These are phyloP conservation scores for Pararge aegeria DNA, from an alignment of 1,140 invertebrate species.

Conservation along the genomic window DNA sequence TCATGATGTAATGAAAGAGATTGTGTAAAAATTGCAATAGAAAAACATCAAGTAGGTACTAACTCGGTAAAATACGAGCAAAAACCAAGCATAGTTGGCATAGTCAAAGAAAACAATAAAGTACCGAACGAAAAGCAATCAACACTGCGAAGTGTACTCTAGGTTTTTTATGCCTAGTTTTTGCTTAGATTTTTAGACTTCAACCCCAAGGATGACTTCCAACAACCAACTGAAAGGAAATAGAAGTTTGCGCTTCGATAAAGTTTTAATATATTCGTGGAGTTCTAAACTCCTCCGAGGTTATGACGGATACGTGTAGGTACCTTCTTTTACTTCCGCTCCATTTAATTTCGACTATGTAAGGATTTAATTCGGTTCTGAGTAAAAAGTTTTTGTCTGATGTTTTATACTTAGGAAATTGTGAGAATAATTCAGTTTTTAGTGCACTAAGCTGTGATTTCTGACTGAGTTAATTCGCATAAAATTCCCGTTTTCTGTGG, in stretches of 20 bases:
- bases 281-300: conserved; percentile 60
- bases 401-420: neutral
- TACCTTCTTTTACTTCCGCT: conserved; percentile 39
- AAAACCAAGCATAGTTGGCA: too few species aligned
- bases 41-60: too few species aligned
- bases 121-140: too few species aligned
- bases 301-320: conserved; percentile 62
- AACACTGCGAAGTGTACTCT: neutral
- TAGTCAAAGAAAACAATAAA: too few species aligned
- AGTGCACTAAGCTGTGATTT: too few species aligned
- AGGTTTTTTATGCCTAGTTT: neutral
- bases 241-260: conserved; percentile 70
- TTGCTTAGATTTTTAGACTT: neutral
- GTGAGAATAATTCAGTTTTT: too few species aligned
- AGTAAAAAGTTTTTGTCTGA: conserved; percentile 6
- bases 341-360: conserved; percentile 39
- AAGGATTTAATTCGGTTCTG: conserved; percentile 42
- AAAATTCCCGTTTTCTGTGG: too few species aligned
- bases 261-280: conserved; percentile 78
- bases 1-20: too few species aligned
- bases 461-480: too few species aligned
- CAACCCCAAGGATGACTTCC: conserved; percentile 35
- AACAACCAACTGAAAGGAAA: conserved; percentile 57
- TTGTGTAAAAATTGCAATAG: too few species aligned
- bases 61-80: too few species aligned